These are phyloP conservation scores for Chymomyza procnemis DNA, from an alignment of 2,888 invertebrate genomes.

Conservation along the genomic window DNA sequence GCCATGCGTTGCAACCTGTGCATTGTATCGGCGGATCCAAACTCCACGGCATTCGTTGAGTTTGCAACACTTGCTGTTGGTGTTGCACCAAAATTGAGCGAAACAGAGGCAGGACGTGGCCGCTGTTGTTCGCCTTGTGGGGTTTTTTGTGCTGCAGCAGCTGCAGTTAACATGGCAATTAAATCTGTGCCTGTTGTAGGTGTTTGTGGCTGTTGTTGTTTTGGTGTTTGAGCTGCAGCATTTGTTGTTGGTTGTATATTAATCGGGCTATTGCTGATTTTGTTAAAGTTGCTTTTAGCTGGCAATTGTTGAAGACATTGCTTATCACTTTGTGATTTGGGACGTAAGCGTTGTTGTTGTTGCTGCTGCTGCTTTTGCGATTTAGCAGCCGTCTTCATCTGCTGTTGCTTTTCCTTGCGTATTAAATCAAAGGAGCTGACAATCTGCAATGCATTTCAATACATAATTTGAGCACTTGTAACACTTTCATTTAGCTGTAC, in stretches of 20 bases:
- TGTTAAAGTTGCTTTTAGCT: slow-evolving; percentile 45
- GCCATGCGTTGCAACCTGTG: slow-evolving; percentile 69
- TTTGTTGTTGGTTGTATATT: slow-evolving; percentile 25
- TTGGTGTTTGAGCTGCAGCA: slow-evolving; percentile 34
- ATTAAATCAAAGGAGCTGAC: slow-evolving; percentile 75
- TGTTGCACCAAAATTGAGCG: slow-evolving; percentile 42
- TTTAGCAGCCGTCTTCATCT: slow-evolving; percentile 60
- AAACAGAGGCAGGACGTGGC: slow-evolving; percentile 63
- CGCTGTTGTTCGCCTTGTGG: slow-evolving; percentile 41
- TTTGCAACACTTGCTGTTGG: slow-evolving; percentile 12
- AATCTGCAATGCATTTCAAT: no score
- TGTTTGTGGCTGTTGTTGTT: slow-evolving; percentile 37
- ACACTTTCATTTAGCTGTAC: no score
- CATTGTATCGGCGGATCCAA: slow-evolving; percentile 32
- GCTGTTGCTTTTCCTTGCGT: slow-evolving; percentile 75
- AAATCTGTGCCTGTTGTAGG: slow-evolving; percentile 54
- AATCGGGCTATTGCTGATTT: neutral
- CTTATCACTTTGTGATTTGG: slow-evolving; percentile 73
- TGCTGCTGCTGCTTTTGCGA: slow-evolving; percentile 53
- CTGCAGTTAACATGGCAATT: slow-evolving; percentile 65
- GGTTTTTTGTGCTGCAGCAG: slow-evolving; percentile 54
- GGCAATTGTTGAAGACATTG: slow-evolving; percentile 47
- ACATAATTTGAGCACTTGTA: no score
- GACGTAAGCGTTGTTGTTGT: slow-evolving; percentile 59
- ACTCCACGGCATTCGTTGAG: slow-evolving; percentile 18